Base-by-base conservation (phyloP, 2,888 invertebrate genomes). In the Panopea generosa region DNA sequence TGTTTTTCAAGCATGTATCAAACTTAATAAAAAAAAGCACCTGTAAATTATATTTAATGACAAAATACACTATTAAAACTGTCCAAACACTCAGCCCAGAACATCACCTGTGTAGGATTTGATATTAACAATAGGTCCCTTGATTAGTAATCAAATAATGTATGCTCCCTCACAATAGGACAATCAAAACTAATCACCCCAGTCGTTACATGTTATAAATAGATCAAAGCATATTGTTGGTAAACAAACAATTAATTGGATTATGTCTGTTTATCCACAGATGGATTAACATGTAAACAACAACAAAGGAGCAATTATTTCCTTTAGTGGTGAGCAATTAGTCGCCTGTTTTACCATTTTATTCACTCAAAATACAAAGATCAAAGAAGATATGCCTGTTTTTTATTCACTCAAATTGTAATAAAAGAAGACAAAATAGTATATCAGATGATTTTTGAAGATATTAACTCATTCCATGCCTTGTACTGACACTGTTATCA, bases 71-170 rank as follows among this genome's bases (percentile, higher is more conserved):
- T 33, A 33, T 26, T 16, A 27, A 29, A 16, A 27, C 43, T 63
- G 16, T 43, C 14, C 38, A 26, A 55, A 40, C 26, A 49, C n/a
- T n/a, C n/a, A 6, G 24, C 47, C 27, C 33, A 49, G 4, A 33
- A 33, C 47, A 52, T 62, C 74, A 66, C 74, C 61, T 74, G 63
- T 47, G 43, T n/a, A n/a, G n/a, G n/a, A n/a, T n/a, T 27, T 47
- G 53, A n/a, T 6, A 27, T 38, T 50, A 62, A 75, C 71, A 79
- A 77, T 73, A 38, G 50, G 26, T 33, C 49, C 63, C 68, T 74
- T 75, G 75, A 79, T 79, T 74, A 69, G 26, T 68, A 71, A 79
- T 71, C 75, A 60, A 22, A 14, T 16, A 20, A 6, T 7, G 22
- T 22, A 18, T 7, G 4, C 20, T 16, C 16, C 24, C 22, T 20